Evolutionary conservation across 2,888 invertebrate species (phyloP).

Genomic region (Ochropleura plecta): DNA sequence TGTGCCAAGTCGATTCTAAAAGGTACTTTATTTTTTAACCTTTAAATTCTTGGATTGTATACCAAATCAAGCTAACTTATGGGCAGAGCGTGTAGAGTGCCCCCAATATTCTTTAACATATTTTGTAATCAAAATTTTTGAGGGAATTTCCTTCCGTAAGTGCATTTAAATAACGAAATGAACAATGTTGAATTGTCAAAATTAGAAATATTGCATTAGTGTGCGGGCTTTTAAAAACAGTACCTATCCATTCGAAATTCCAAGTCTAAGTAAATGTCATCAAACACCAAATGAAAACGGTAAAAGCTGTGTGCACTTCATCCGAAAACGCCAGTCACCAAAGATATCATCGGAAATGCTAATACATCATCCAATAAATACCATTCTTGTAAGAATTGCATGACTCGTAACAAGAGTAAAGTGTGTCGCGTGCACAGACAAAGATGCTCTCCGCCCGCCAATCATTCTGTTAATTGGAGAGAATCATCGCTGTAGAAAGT

Average conservation of each 20-base stretch:
- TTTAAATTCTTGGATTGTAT: background rate
- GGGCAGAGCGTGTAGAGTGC: background rate
- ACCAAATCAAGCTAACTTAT: background rate
- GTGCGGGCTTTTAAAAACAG: background rate
- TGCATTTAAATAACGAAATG: no score
- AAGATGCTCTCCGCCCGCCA: slow-evolving; percentile 83
- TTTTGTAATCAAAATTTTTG: background rate
- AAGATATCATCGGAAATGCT: slow-evolving; percentile 56
- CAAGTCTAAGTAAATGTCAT: background rate
- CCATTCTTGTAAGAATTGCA: slow-evolving; percentile 61
- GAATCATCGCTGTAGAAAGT: slow-evolving; percentile 89
- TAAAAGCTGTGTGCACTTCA: slow-evolving; percentile 13
- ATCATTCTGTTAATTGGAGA: slow-evolving; percentile 90
- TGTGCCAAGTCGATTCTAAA: no score
- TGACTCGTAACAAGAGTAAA: slow-evolving; percentile 83
- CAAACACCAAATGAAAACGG: background rate
- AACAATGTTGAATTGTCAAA: background rate
- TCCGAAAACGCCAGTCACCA: slow-evolving; percentile 20
- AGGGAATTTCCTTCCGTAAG: background rate
- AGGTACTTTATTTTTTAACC: no score
- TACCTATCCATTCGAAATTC: no score
- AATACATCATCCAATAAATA: slow-evolving; percentile 52
- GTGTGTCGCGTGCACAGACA: slow-evolving; percentile 86
- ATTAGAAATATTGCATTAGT: background rate
- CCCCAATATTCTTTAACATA: background rate